Base-by-base conservation (phyloP, 2,113 vertebrate genomes). In the Xenus cinereus region DNA sequence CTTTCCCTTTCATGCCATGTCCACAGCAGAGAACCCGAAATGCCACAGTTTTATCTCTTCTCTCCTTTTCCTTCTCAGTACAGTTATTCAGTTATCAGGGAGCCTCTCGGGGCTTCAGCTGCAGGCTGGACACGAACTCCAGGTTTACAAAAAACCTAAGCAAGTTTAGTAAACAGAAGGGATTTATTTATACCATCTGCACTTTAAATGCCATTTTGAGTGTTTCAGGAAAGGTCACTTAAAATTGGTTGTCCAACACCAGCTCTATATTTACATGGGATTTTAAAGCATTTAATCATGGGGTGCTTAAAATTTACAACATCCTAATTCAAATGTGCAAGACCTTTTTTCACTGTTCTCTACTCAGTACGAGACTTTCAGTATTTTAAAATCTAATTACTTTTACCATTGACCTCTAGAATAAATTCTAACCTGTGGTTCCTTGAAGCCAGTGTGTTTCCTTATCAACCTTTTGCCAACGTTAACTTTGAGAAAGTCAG, bases 141-240 rank as follows among this genome's bases (percentile, higher is more conserved):
- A 59, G 59, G 86, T 95, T 96, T 95, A 96, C 63, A 74, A 95
- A 82, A 84, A 79, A 7, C 53, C 57, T 53, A 86, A 77, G 72
- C 26, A 89, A 87, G 91, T 95, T 97, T 95, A 95, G 72, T 91
- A 97, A 97, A 94, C 93, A 96, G 60, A 94, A 69, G 39, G 39
- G 33, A 63, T 84, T 92, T 92, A 94, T 95, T 95, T 95, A 95
- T 78, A 92, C 35, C 69, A 78, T 54, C 79, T 72, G 80, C 53
- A 85, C 56, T 43, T 92, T 74, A 92, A 95, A 92, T 46, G 64
- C 13, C 77, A 81, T 78, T 81, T 90, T 74, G 73, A 92, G 17
- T 46, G 18, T 81, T 86, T 89, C 27, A 7, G 41, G 30, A 95
- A 92, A 96, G 88, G 90, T 95, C 79, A 92, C 9, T 30, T 83